Percentiles rank a stretch among this genome's conserved stretches.
Evolutionary conservation across 2,888 invertebrate genomes (phyloP).

Genomic region (Linnaemya vulpina): DNA sequence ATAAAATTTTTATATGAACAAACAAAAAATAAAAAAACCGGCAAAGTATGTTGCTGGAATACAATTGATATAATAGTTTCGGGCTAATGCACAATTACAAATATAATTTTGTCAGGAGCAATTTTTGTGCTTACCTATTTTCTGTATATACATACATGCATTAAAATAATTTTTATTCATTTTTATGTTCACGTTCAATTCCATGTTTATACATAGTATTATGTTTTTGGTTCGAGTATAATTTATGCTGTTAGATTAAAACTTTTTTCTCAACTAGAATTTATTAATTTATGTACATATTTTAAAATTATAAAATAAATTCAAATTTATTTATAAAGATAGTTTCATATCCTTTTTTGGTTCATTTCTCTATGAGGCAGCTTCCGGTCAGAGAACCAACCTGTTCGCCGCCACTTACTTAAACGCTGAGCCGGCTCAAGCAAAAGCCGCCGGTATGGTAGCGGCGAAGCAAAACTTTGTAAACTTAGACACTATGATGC

Average conservation of each 20-base stretch:
- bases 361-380: neutral
- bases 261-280: slow-evolving; percentile 18
- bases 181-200: neutral
- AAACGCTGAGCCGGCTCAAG: too few species aligned
- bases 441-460: too few species aligned
- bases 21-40: slow-evolving; percentile 5
- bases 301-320: slow-evolving; percentile 33
- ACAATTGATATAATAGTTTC: neutral
- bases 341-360: neutral
- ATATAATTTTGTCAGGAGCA: too few species aligned
- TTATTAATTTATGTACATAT: slow-evolving; percentile 36
- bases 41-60: neutral
- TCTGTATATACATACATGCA: too few species aligned
- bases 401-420: too few species aligned
- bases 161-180: neutral
- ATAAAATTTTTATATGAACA: neutral
- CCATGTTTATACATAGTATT: slow-evolving; percentile 22
- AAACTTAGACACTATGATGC: too few species aligned
- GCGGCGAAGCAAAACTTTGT: too few species aligned
- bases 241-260: slow-evolving; percentile 30
- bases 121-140: too few species aligned
- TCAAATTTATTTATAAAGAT: slow-evolving; percentile 2
- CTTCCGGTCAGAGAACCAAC: too few species aligned
- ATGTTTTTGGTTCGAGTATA: neutral
- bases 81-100: too few species aligned